Percentiles rank a stretch among this genome's conserved stretches.
Evolutionary conservation across 2,888 invertebrate species (phyloP).

Genomic region (Mythimna ferrago): DNA sequence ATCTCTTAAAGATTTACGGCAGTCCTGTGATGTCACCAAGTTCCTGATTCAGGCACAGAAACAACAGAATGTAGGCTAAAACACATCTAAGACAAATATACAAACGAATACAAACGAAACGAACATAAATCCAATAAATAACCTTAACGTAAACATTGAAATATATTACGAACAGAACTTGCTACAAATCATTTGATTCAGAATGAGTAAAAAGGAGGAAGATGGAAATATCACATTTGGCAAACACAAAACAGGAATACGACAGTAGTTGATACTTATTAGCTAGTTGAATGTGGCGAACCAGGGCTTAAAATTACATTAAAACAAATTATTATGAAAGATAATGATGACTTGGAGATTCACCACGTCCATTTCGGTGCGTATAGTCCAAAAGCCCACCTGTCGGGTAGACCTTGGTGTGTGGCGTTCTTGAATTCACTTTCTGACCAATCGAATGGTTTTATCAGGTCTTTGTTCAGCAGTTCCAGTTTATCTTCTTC

Average conservation of each 20-base stretch:
- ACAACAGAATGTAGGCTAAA: conserved; percentile 43
- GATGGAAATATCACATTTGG: conserved; percentile 41
- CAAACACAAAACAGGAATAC: conserved; percentile 28
- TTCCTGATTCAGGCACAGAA: conserved; percentile 30
- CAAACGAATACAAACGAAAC: conserved; percentile 68
- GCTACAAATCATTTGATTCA: conserved; percentile 31
- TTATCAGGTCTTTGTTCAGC: conserved; percentile 79
- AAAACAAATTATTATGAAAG: conserved; percentile 66
- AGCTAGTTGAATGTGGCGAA: conserved; percentile 56
- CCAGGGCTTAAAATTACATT: conserved; percentile 56
- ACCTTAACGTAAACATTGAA: conserved; percentile 64
- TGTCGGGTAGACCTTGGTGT: conserved; percentile 94
- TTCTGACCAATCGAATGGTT: conserved; percentile 94
- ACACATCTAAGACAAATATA: conserved; percentile 63
- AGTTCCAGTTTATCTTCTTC: conserved; percentile 79
- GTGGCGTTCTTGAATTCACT: conserved; percentile 91
- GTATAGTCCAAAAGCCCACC: conserved; percentile 93
- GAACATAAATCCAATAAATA: conserved; percentile 74
- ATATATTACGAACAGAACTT: conserved; percentile 49
- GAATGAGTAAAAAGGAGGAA: conserved; percentile 23
- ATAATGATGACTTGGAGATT: conserved; percentile 71
- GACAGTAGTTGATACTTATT: conserved; percentile 27
- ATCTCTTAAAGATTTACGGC: conserved; percentile 33
- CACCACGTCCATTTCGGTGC: conserved; percentile 91
- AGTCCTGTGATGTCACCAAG: conserved; percentile 18